Evolutionary conservation across 2,888 invertebrate genomes (phyloP).

Genomic region (Zhuqinia jingwanae): DNA sequence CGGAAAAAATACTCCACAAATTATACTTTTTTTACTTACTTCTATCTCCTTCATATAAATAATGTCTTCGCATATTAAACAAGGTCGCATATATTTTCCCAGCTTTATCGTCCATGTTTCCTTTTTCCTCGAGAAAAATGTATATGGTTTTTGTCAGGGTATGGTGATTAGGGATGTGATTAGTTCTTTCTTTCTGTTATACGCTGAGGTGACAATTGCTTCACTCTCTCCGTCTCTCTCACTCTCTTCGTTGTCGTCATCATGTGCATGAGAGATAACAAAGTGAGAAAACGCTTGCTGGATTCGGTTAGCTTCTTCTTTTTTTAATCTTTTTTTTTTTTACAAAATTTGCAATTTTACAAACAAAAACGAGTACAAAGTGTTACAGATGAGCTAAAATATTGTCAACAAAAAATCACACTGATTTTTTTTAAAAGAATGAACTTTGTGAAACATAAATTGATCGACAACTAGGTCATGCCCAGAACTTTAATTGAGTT

Average conservation of each 20-base stretch:
- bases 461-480: too few species aligned
- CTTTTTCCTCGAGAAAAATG: conserved; percentile 34
- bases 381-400: too few species aligned
- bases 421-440: too few species aligned
- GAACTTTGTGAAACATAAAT: too few species aligned
- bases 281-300: conserved; percentile 4
- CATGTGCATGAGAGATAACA: conserved; percentile 21
- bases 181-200: conserved; percentile 27
- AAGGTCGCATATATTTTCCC: conserved; percentile 19
- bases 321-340: too few species aligned
- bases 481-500: too few species aligned
- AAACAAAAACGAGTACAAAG: too few species aligned
- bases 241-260: conserved; percentile 12
- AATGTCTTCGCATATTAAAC: not conserved
- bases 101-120: conserved; percentile 60
- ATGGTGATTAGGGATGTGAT: conserved; percentile 58
- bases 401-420: too few species aligned
- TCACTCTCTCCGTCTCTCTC: too few species aligned
- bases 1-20: conserved; percentile 2
- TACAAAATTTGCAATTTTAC: too few species aligned
- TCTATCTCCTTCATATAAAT: not conserved
- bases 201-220: conserved; percentile 58
- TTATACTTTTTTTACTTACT: not conserved
- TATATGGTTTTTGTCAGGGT: conserved; percentile 61
- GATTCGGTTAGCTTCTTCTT: too few species aligned